A percentile compares a stretch with the other conserved stretches of the same genome.
phyloP scores from a whole-genome alignment of 2,797 vertebrate genomes.

The Liasis olivaceus region DNA sequence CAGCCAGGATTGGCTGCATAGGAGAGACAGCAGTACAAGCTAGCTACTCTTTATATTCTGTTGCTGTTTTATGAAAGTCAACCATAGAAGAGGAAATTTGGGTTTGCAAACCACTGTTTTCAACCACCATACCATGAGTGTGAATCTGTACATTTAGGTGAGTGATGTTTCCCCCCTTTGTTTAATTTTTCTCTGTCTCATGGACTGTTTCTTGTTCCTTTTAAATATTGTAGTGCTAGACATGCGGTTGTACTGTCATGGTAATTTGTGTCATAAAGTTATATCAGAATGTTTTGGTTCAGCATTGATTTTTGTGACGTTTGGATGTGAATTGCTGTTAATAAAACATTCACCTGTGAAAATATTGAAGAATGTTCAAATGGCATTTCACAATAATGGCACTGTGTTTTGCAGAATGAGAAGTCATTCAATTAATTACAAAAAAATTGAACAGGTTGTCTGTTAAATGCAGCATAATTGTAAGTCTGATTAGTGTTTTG shows the following conservation, averaged over 20 bases:
- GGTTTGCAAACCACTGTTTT: slow-evolving; percentile 21
- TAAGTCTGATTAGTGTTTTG: neutral
- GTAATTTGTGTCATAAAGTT: slow-evolving; percentile 1
- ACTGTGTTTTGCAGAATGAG: neutral
- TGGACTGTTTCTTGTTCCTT: neutral
- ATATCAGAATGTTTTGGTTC: neutral
- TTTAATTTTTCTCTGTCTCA: neutral
- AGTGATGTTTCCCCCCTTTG: slow-evolving; percentile 12
- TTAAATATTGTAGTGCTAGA: neutral
- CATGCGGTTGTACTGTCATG: neutral
- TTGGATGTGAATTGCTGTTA: neutral
- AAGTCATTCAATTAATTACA: neutral
- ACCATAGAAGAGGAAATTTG: slow-evolving; percentile 34
- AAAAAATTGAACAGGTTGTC: neutral
- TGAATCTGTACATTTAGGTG: slow-evolving; percentile 54
- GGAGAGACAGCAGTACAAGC: slow-evolving; percentile 37
- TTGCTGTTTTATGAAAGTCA: slow-evolving; percentile 35
- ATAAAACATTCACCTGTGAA: neutral
- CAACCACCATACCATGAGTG: slow-evolving; percentile 48
- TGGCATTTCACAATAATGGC: neutral
- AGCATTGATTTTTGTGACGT: neutral
- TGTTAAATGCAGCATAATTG: neutral
- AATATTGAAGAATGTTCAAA: neutral
- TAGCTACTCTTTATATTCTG: slow-evolving; percentile 29
- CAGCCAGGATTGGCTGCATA: slow-evolving; percentile 20